Conservation (phyloP, 64 coral and sea anemone species). For the Astreopora myriophthalma region DNA sequence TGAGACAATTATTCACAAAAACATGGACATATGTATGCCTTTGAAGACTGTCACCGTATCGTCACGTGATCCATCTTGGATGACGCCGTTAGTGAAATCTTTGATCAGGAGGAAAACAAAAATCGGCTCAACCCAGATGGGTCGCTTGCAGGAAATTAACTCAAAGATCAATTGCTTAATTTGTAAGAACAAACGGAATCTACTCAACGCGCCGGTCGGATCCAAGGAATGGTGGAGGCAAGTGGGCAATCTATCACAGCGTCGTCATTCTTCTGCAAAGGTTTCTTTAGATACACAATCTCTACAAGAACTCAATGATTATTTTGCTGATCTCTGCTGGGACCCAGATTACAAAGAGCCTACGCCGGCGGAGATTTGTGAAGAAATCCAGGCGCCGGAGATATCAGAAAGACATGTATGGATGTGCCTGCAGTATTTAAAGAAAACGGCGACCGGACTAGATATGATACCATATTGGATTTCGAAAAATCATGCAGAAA, state of each 20-base stretch:
- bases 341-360: constrained; percentile 36
- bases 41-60: constrained; percentile 60
- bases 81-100: constrained; percentile 55
- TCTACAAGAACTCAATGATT: constrained; percentile 45
- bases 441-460: constrained; percentile 50
- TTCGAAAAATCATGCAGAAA: constrained; percentile 26
- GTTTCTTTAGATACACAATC: constrained; percentile 43
- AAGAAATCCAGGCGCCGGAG: constrained; percentile 13
- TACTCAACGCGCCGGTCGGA: constrained; percentile 20
- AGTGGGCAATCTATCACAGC: constrained; percentile 44
- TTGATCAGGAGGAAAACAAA: constrained; percentile 46
- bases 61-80: constrained; percentile 72
- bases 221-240: constrained; percentile 44
- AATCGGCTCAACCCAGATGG: not conserved
- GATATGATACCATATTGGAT: constrained; percentile 48
- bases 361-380: not conserved
- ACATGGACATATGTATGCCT: constrained; percentile 62
- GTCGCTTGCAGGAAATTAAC: not conserved
- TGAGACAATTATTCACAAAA: constrained; percentile 30
- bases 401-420: constrained; percentile 61
- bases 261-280: not conserved
- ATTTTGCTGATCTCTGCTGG: constrained; percentile 43
- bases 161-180: not conserved
- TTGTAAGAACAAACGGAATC: not conserved
- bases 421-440: constrained; percentile 9